Evolutionary conservation across 2,888 invertebrate species (phyloP), one percentile per base, ranked within the genome.

Genomic region (Exephanes ischioxanthus): DNA sequence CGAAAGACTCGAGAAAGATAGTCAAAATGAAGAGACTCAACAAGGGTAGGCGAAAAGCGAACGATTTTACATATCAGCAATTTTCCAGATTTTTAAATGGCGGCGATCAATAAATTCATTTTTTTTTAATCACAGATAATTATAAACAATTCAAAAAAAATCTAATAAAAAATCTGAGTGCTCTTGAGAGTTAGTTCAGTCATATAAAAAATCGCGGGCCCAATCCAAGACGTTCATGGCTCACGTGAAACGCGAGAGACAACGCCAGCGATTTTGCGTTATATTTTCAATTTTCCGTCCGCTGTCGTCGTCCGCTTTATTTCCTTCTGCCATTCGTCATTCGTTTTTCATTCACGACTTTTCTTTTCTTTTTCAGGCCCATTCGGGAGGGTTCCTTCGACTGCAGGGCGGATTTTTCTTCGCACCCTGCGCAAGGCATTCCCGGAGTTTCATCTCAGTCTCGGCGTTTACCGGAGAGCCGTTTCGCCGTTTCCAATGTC

Each of bases 401-500:
- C 67, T 41, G 87, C 51, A 55, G 48, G 55, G 45, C 67, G 33
- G 19, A 86, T 89, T 89, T 91, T 91, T 88, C 92, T 91, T 90
- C 89, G 86, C 88, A 51, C 37, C 37, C 68, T 55, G 91, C 88
- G 88, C 88, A 83, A 61, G 16, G 30, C 14, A 5, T 16, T 3
- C 26, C 79, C 88, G 89, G 89, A 91, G 92, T 91, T 92, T 91
- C 89, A 87, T 84, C 88, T 73, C 89, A 88, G 26, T 26, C 26
- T 30, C 22, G 30, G 53, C 41, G 66, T 66, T 91, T 89, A 89
- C 88, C 88, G 84, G 89, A 83, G 85, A 45, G 45, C 45, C 89
- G 87, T 91, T 91, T 92, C 89, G 88, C 86, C 85, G 61, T 87
- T 84, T 86, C 90, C 91, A 93, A 93, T 91, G 90, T 89, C 91